Evolutionary conservation across 2,113 vertebrate species (phyloP).

Genomic region (Oreochromis aureus): DNA sequence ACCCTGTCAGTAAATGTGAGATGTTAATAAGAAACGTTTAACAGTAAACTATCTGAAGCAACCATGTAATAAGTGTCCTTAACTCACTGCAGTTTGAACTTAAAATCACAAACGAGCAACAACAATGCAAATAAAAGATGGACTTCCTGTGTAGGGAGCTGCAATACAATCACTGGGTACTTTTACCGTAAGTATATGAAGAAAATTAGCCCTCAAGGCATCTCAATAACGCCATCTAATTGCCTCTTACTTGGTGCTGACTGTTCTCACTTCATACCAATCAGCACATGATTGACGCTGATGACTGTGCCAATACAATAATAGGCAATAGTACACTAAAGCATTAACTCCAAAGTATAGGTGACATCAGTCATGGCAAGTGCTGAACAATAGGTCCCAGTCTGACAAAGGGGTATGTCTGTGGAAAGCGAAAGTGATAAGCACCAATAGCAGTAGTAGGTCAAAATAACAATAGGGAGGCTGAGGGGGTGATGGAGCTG

Average conservation of each 20-base stretch:
- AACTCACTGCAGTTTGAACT: not conserved
- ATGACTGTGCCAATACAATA: not conserved
- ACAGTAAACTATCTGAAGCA: not conserved
- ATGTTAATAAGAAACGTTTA: not conserved
- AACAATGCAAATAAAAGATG: not conserved
- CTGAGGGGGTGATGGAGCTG: constrained; percentile 27
- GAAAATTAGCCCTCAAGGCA: constrained; percentile 62
- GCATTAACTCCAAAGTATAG: constrained; percentile 14
- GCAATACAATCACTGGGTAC: constrained; percentile 32
- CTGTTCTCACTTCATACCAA: constrained; percentile 42
- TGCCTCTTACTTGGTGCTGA: constrained; percentile 37
- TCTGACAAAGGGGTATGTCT: constrained; percentile 49
- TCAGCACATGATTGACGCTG: not conserved
- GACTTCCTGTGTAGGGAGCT: not conserved
- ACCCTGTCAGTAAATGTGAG: not conserved
- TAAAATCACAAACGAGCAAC: not conserved
- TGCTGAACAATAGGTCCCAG: constrained; percentile 32
- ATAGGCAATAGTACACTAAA: not conserved
- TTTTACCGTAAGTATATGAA: constrained; percentile 41
- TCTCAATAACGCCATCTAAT: constrained; percentile 66
- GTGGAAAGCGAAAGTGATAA: constrained; percentile 34
- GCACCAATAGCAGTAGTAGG: constrained; percentile 32
- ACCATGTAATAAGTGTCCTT: not conserved
- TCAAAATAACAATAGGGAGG: constrained; percentile 67
- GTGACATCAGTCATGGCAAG: constrained; percentile 34